Base-by-base conservation (phyloP, 2,888 invertebrate genomes). In the Magallana nippona region DNA sequence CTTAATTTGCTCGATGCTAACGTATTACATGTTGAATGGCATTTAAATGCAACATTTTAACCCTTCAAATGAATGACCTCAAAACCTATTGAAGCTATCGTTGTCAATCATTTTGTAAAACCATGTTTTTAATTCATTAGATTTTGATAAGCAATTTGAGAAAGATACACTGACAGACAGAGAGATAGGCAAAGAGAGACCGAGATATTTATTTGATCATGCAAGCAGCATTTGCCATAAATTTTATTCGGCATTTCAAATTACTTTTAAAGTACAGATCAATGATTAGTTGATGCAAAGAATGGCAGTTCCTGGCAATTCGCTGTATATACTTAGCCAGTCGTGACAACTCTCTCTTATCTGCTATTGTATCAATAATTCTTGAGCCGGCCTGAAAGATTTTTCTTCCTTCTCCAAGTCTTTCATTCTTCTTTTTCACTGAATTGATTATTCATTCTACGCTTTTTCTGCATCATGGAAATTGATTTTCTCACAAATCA, bases 401-500 rank as follows among this genome's bases (percentile, higher is more conserved):
- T 71, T 71, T 71, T 22, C 19, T 62, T 22, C 62, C n/a, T 19
- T 44, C 44, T 44, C 44, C 5, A 44, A 44, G 44, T 44, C 44
- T 19, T 62, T 19, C 71, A 71, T 71, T 71, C 71, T 71, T 71
- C 71, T 10, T 71, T 71, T 71, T 71, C 71, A 15, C 2, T 71
- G 71, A 71, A 71, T 71, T 71, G 71, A 71, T 71, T 71, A 71
- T 71, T 71, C 22, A 27, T 71, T 71, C 71, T 71, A 27, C 15
- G 15, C 27, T 27, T 71, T 71, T 71, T 71, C 27, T 71, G 71
- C 27, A 22, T 27, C 71, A 27, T 71, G 71, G 15, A 71, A 71
- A 71, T 71, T 71, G 71, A 71, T 71, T 71, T 71, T 71, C 71
- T 71, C 71, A 71, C 32, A 71, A 71, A 71, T 71, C 71, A 71